Evolutionary conservation across 2,888 invertebrate genomes (phyloP), one percentile per base, ranked within the genome.

Genomic region (Drosophila aldrichi): DNA sequence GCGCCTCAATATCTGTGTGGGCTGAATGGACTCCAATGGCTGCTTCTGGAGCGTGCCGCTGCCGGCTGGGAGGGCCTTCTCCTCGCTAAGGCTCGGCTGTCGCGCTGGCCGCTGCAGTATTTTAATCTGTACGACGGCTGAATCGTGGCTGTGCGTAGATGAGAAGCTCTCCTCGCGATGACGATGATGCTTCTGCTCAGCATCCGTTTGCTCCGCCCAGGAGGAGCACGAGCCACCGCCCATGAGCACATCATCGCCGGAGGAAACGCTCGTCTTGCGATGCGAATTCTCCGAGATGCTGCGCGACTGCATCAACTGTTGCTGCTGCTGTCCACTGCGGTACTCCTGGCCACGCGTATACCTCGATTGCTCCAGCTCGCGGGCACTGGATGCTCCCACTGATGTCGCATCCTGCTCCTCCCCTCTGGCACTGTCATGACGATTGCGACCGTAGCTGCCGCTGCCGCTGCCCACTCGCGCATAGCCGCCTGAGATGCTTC

Each of bases 181-280:
- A 0, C 92, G 82, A 52, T 83, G 88, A 44, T 83, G 85, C 66
- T 92, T 92, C 58, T 91, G 80, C 43, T 92, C 92, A 1, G 91
- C 90, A 71, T 93, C 93, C 5, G 92, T 92, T 80, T 93, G 93
- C 77, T 94, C 94, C 0, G 94, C 93, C 94, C 94, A 94, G 6
- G 94, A 93, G 4, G 94, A 93, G 0, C 89, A 91, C 0, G 89
- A 68, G 1, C 87, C 79, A 32, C 60, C 52, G 20, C 69, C 34
- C 62, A 64, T 66, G 5, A 61, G 65, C 7, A 66, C 77, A 59
- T 92, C 92, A 51, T 93, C 92, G 48, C 90, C 90, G 0, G 92
- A 92, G 0, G 92, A 92, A 7, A 92, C 92, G 72, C 93, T 93
- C 6, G 92, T 92, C 74, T 93, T 93, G 38, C 93, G 92, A 65